A percentile compares a stretch with the other conserved stretches of the same genome.
Evolutionary conservation across 2,888 invertebrate species (phyloP).

Genomic region (Drosophila infuscata): DNA sequence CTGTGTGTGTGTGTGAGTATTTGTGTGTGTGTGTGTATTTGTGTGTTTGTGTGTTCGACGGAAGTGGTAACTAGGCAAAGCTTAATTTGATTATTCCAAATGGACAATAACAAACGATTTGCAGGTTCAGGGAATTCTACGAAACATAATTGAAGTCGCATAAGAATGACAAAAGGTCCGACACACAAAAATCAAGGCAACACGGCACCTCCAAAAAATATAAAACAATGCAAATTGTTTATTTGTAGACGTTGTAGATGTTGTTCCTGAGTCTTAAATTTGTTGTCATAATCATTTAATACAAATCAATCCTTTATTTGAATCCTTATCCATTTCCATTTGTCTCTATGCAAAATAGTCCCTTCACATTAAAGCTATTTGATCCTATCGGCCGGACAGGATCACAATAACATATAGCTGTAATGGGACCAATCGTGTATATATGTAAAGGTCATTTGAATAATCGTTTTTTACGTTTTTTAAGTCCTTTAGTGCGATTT

Average conservation of each 20-base stretch:
- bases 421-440: no score
- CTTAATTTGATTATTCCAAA: slow-evolving; percentile 44
- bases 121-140: slow-evolving; percentile 29
- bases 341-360: no score
- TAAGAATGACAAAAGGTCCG: slow-evolving; percentile 17
- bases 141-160: slow-evolving; percentile 28
- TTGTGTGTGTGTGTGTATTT: slow-evolving; percentile 10
- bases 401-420: neutral
- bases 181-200: neutral
- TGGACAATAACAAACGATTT: slow-evolving; percentile 46
- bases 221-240: neutral
- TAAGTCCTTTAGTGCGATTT: neutral
- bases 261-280: neutral
- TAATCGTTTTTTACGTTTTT: neutral
- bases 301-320: neutral
- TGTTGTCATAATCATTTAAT: neutral
- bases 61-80: slow-evolving; percentile 56
- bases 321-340: neutral
- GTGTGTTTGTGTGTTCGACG: slow-evolving; percentile 15
- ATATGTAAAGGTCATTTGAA: neutral
- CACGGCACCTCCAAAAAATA: slow-evolving; percentile 1
- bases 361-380: no score
- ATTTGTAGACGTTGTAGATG: neutral
- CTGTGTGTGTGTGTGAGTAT: neutral
- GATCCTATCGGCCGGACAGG: neutral